phyloP scores from a whole-genome alignment of 2,888 invertebrate species.

The Mesoligia furuncula region DNA sequence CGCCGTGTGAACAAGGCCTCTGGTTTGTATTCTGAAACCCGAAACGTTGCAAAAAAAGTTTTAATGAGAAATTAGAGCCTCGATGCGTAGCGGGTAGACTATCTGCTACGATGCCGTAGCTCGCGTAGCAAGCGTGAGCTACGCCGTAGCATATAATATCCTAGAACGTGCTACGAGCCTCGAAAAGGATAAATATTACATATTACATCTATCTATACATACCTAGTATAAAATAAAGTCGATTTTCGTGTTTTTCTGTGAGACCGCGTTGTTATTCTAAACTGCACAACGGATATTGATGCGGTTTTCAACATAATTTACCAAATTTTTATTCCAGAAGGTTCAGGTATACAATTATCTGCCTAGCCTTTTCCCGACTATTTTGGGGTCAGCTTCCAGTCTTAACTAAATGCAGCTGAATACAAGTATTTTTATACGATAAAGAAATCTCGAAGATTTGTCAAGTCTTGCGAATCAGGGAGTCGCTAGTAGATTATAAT shows the following conservation, averaged over 20 bases:
- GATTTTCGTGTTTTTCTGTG: no score
- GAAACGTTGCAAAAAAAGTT: neutral
- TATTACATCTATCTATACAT: neutral
- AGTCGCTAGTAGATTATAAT: neutral
- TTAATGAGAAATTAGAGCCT: neutral
- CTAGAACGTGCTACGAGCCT: neutral
- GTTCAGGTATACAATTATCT: no score
- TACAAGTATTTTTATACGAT: no score
- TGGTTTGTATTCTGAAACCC: neutral
- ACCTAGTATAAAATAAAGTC: neutral
- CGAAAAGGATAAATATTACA: neutral
- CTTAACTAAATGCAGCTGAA: no score
- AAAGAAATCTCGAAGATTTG: neutral
- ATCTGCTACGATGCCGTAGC: slow-evolving; percentile 32
- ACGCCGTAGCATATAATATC: slow-evolving; percentile 27
- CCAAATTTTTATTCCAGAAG: no score
- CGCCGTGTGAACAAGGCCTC: neutral
- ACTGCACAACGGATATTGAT: no score
- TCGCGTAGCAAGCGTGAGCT: neutral
- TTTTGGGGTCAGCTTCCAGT: no score
- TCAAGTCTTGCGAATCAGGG: neutral
- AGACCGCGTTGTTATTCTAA: no score
- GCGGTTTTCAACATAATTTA: no score
- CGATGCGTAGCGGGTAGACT: neutral
- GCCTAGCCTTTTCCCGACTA: no score